phyloP scores from a whole-genome alignment of 2,888 invertebrate genomes.

The Ennomos erosarius region DNA sequence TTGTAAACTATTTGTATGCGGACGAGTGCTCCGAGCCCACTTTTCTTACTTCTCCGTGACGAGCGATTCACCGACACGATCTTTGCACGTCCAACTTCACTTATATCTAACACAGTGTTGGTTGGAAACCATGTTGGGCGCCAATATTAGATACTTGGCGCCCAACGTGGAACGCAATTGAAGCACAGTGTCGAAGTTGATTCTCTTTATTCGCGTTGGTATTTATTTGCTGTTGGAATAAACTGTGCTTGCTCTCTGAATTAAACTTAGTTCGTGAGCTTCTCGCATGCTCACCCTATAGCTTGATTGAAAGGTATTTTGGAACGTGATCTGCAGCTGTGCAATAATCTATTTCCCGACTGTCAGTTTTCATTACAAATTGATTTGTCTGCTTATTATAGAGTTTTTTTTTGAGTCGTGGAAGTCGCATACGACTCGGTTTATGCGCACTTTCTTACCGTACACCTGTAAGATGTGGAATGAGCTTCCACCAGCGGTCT shows the following conservation, averaged over 20 bases:
- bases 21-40: conserved; percentile 70
- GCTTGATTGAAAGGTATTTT: conserved; percentile 73
- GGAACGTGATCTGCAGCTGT: conserved; percentile 54
- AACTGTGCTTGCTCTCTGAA: conserved; percentile 60
- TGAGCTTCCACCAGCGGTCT: too few species aligned
- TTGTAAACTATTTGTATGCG: conserved; percentile 86
- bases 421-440: too few species aligned
- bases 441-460: too few species aligned
- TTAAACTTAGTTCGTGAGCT: conserved; percentile 64
- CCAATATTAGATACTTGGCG: conserved; percentile 23
- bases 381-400: conserved; percentile 32
- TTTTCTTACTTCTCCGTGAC: conserved; percentile 81
- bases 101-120: conserved; percentile 43
- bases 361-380: conserved; percentile 37
- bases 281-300: conserved; percentile 56
- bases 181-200: conserved; percentile 42
- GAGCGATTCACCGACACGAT: conserved; percentile 57
- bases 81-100: conserved; percentile 49
- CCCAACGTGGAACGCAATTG: conserved; percentile 21
- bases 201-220: conserved; percentile 56
- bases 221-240: conserved; percentile 64
- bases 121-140: conserved; percentile 21
- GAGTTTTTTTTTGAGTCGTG: too few species aligned
- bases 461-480: too few species aligned
- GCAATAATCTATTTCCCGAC: conserved; percentile 35